Base-by-base conservation (phyloP, 2,888 invertebrate genomes). In the Cyaniris semiargus region DNA sequence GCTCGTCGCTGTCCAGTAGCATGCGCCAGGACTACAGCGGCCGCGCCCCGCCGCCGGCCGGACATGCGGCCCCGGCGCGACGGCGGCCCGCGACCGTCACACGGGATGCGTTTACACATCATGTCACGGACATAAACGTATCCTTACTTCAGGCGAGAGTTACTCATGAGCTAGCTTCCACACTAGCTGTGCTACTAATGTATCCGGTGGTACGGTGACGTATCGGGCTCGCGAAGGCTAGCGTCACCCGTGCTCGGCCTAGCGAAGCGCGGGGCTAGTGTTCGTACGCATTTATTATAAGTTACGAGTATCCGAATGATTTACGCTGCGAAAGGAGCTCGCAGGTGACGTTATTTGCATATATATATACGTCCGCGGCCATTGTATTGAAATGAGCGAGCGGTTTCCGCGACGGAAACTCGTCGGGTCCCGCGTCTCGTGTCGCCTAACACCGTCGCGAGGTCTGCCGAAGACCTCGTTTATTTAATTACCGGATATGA, bases 401-500 rank as follows among this genome's bases (percentile, higher is more conserved):
- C 66, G 27, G 27, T 13, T 27, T 66, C 27, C 27, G 27, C 27
- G 66, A 15, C 66, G 66, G 27, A 15, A 66, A 66, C 66, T 27
- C 27, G 31, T 1, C 15, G 27, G 23, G 27, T 27, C 7, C 23
- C 13, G 6, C 6, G 15, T 66, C 27, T 66, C 4, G 27, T 66
- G 23, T 60, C 66, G 15, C 15, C 31, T 7, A n/a, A n/a, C 13
- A 66, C 13, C 23, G 13, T 31, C 21, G 27, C 66, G 66, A 66
- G 66, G 66, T 15, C 15, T 7, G 66, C 27, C 15, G 27, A 15
- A 27, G 15, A 38, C 38, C n/a, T 71, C 34, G 38, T n/a, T 38
- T n/a, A 34, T n/a, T 71, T 38, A 21, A 71, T 70, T 70, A 70
- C 76, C 77, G 78, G 78, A 76, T 76, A 58, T 23, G 6, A 58